phyloP scores from a whole-genome alignment of 2,888 invertebrate genomes.

The Aphrophora alni region DNA sequence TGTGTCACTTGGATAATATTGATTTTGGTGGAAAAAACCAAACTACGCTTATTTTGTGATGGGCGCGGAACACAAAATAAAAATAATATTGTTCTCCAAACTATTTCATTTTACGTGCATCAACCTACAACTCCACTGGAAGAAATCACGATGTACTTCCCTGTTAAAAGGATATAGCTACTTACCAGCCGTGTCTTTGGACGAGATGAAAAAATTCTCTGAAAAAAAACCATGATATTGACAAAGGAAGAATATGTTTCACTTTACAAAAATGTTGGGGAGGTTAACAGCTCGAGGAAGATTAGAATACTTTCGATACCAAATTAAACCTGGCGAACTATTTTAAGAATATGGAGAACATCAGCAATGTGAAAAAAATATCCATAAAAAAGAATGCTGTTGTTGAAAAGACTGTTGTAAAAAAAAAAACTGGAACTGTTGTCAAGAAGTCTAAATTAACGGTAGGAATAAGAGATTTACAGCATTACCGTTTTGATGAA shows the following conservation, averaged over 20 bases:
- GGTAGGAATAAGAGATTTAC: too few relatives aligned
- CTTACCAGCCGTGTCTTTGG: slow-evolving; percentile 52
- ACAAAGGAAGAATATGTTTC: slow-evolving; percentile 44
- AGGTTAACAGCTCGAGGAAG: slow-evolving; percentile 22
- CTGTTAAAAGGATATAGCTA: slow-evolving; percentile 52
- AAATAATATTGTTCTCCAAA: slow-evolving; percentile 51
- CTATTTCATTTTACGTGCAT: slow-evolving; percentile 49
- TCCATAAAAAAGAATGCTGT: too few relatives aligned
- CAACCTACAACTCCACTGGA: slow-evolving; percentile 39
- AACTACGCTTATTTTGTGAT: slow-evolving; percentile 27
- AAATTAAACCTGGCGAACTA: slow-evolving; percentile 38
- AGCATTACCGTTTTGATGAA: too few relatives aligned
- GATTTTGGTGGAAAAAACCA: slow-evolving; percentile 14
- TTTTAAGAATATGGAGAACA: too few relatives aligned
- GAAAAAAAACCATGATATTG: slow-evolving; percentile 43
- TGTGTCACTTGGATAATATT: slow-evolving; percentile 43
- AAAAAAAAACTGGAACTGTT: too few relatives aligned
- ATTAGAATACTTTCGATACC: slow-evolving; percentile 29
- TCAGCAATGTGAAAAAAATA: too few relatives aligned
- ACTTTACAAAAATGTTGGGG: slow-evolving; percentile 40
- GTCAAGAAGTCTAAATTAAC: too few relatives aligned
- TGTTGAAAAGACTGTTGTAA: too few relatives aligned
- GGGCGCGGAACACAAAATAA: slow-evolving; percentile 50
- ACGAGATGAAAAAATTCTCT: slow-evolving; percentile 48
- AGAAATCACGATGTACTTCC: slow-evolving; percentile 48